A percentile compares a stretch with the other conserved stretches of the same genome.
These are phyloP conservation scores for Drosophila fungiperda DNA, from an alignment of 2,888 invertebrate species.

Conservation along the genomic window DNA sequence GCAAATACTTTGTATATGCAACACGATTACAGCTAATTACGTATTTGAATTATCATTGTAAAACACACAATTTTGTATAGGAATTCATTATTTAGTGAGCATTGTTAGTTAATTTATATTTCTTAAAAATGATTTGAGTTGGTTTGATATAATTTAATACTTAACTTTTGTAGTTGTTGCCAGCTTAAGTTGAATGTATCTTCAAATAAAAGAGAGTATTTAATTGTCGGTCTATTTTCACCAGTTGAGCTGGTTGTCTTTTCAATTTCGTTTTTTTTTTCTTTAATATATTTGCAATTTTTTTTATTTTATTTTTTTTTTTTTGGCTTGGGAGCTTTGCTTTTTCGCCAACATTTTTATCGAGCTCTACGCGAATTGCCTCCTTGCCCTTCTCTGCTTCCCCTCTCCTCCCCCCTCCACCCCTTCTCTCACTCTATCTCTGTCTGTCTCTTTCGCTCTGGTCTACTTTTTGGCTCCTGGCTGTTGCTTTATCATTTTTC, in stretches of 20 bases:
- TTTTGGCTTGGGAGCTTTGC: slow-evolving; percentile 35
- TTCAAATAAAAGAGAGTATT: slow-evolving; percentile 14
- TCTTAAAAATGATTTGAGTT: not conserved
- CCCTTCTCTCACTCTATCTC: not conserved
- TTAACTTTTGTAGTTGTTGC: not conserved
- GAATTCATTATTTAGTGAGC: not conserved
- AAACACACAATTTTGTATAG: not conserved
- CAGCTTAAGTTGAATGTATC: not conserved
- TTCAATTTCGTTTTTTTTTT: slow-evolving; percentile 2
- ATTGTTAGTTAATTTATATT: not conserved
- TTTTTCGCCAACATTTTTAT: slow-evolving; percentile 66
- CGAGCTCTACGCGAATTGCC: slow-evolving; percentile 56
- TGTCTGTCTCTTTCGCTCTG: not conserved
- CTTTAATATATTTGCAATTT: slow-evolving; percentile 37
- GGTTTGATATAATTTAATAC: not conserved
- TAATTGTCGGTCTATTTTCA: not conserved
- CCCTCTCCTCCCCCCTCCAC: not conserved
- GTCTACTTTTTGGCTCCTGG: slow-evolving; percentile 34
- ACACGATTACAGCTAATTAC: slow-evolving; percentile 34
- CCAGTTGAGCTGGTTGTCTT: not conserved
- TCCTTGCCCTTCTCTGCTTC: not conserved
- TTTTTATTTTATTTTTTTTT: slow-evolving; percentile 22
- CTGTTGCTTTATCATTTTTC: slow-evolving; percentile 76
- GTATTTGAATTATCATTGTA: slow-evolving; percentile 27
- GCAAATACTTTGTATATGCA: not conserved